These are phyloP conservation scores for Rhea pennata DNA, from an alignment of 2,113 vertebrate genomes.

Conservation along the genomic window DNA sequence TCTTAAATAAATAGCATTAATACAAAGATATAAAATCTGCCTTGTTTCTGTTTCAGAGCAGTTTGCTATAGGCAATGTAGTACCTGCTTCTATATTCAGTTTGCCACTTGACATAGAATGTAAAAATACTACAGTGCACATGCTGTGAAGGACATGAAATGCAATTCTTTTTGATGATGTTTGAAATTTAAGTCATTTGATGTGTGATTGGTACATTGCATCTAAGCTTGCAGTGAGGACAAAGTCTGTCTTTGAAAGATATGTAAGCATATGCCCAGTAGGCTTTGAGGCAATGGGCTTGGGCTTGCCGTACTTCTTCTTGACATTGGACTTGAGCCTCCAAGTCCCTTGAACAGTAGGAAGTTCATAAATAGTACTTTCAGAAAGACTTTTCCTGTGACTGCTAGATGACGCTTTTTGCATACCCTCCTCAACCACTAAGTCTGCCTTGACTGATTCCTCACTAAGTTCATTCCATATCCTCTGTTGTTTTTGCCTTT, in stretches of 20 bases:
- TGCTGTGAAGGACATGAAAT: background rate
- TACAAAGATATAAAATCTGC: background rate
- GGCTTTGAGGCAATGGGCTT: background rate
- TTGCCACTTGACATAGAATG: background rate
- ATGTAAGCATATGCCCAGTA: background rate
- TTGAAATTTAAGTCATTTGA: background rate
- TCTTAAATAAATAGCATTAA: background rate
- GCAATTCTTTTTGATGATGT: background rate
- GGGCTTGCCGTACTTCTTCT: background rate
- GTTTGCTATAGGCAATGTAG: background rate
- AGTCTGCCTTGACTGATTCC: background rate
- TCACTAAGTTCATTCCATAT: accelerated
- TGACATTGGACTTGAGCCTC: background rate
- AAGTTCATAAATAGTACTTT: background rate
- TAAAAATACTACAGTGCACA: background rate
- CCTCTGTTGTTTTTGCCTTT: background rate
- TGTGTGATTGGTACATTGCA: background rate
- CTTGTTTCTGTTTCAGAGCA: background rate
- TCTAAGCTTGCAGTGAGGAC: background rate
- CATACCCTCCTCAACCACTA: background rate
- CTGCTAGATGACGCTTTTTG: background rate
- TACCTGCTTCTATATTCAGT: background rate
- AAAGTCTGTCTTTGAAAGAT: background rate
- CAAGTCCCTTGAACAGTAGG: background rate
- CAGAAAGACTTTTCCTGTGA: background rate